These are phyloP conservation scores for Labeo calbasu DNA, from an alignment of 2,797 vertebrate genomes.

Conservation along the genomic window DNA sequence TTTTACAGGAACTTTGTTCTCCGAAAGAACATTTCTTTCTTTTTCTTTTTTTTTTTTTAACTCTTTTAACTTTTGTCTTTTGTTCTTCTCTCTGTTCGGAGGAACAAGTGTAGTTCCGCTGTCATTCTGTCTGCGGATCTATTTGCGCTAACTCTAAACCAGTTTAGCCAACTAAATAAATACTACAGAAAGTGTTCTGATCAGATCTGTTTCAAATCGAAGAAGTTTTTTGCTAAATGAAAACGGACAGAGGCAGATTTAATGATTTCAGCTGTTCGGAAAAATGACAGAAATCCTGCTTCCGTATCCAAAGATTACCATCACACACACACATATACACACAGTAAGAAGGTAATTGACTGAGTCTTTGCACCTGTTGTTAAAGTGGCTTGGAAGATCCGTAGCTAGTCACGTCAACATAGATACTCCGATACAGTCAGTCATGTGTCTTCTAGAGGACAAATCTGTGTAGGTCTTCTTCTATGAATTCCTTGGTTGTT, in stretches of 20 bases:
- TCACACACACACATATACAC: constrained; percentile 13
- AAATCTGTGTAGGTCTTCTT: constrained; percentile 1
- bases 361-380: constrained; percentile 40
- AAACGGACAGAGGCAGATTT: constrained; percentile 8
- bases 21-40: not conserved
- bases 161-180: constrained; percentile 27
- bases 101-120: not conserved
- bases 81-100: constrained; percentile 9
- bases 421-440: constrained; percentile 10
- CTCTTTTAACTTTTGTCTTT: constrained; percentile 1
- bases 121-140: constrained; percentile 21
- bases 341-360: not conserved
- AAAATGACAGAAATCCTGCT: constrained; percentile 23
- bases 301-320: constrained; percentile 15
- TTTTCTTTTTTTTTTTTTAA: not conserved
- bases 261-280: constrained; percentile 23
- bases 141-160: constrained; percentile 16
- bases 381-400: constrained; percentile 21
- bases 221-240: constrained; percentile 12
- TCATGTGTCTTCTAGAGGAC: constrained; percentile 19
- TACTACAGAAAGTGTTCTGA: constrained; percentile 4
- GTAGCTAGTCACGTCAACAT: not conserved
- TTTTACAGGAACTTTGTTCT: constrained; percentile 11
- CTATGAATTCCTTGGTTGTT: not conserved
- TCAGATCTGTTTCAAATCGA: constrained; percentile 6